Conservation (phyloP, 2,888 invertebrate genomes). For the Eupithecia abbreviata region DNA sequence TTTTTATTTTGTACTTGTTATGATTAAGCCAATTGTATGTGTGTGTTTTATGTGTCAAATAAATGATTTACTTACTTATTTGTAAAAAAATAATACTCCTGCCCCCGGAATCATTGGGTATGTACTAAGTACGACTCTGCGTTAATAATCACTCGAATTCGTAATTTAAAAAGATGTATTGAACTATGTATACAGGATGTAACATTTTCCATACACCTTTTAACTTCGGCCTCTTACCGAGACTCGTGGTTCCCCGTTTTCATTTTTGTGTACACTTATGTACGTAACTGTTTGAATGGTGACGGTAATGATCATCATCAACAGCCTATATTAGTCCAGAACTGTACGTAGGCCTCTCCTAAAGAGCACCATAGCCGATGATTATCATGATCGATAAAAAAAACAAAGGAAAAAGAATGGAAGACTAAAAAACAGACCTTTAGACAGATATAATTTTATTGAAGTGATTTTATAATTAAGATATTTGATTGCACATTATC, state of each 20-base stretch:
- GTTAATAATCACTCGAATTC: not conserved
- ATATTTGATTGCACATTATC: slow-evolving; percentile 78
- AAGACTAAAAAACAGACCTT: slow-evolving; percentile 15
- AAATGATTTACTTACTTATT: too few relatives aligned
- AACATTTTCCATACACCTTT: not conserved
- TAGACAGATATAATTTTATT: slow-evolving; percentile 66
- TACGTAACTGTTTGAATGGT: too few relatives aligned
- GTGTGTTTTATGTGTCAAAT: too few relatives aligned
- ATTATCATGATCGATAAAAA: not conserved
- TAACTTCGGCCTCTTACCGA: not conserved
- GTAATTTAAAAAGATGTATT: not conserved
- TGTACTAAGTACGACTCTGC: not conserved
- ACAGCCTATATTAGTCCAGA: too few relatives aligned
- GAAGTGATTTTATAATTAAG: slow-evolving; percentile 71
- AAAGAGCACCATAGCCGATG: not conserved
- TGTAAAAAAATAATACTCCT: not conserved
- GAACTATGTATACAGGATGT: not conserved
- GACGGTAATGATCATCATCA: too few relatives aligned
- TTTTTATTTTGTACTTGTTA: too few relatives aligned
- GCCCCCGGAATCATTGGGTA: not conserved
- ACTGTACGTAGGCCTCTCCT: too few relatives aligned
- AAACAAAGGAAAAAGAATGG: not conserved
- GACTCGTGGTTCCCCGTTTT: not conserved
- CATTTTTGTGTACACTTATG: too few relatives aligned
- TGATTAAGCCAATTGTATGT: too few relatives aligned